phyloP scores from a whole-genome alignment of 2,888 invertebrate genomes.

The Polyommatus icarus region DNA sequence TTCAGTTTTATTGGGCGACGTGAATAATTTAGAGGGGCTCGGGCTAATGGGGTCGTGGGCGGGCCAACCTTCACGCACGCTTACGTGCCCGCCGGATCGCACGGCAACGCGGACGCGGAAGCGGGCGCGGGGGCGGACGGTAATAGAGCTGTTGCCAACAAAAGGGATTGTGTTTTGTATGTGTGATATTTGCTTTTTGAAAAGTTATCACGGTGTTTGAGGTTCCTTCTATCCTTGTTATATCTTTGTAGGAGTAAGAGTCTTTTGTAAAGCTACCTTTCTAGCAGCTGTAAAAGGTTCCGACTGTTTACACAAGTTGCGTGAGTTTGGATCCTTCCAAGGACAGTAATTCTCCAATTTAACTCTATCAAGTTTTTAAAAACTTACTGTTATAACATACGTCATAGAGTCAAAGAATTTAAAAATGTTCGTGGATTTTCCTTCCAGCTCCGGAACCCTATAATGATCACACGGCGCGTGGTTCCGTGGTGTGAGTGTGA shows the following conservation, averaged over 20 bases:
- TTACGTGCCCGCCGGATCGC: slow-evolving; percentile 17
- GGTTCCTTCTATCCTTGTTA: neutral
- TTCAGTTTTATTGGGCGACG: slow-evolving; percentile 39
- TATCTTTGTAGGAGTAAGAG: neutral
- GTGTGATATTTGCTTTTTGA: neutral
- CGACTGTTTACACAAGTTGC: too few relatives aligned
- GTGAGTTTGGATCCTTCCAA: too few relatives aligned
- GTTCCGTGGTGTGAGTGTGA: slow-evolving; percentile 29
- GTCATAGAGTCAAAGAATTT: neutral
- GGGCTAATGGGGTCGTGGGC: slow-evolving; percentile 40
- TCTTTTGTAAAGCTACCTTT: neutral
- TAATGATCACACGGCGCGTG: slow-evolving; percentile 26
- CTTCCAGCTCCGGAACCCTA: neutral
- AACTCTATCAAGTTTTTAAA: neutral
- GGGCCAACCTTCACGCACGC: slow-evolving; percentile 32
- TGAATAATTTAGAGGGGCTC: slow-evolving; percentile 43
- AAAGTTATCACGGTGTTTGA: neutral
- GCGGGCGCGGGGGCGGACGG: slow-evolving; percentile 8
- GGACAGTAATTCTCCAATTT: too few relatives aligned
- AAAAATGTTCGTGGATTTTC: neutral
- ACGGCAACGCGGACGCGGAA: neutral
- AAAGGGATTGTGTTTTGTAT: neutral
- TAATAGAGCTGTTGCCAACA: slow-evolving; percentile 11
- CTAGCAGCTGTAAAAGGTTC: too few relatives aligned
- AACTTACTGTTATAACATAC: neutral